Evolutionary conservation across 2,888 invertebrate genomes (phyloP), one percentile per base, ranked within the genome.

Genomic region (Drosophila mulleri): DNA sequence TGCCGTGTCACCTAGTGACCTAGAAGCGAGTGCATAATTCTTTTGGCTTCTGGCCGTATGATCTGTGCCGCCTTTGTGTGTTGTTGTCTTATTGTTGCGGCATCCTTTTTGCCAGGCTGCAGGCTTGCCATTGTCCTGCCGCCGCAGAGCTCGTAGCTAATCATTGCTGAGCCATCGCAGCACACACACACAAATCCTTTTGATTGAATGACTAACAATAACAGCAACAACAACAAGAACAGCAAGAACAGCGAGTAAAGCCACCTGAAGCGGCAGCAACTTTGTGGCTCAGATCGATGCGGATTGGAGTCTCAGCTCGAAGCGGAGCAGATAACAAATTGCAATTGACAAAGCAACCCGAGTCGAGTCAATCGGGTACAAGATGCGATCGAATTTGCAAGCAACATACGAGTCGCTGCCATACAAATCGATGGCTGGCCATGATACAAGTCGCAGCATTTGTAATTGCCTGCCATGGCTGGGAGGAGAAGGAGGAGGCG

Each of bases 351-450:
- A 91, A 90, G 85, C 81, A 87, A 83, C 67, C 74, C 72, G 73
- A 81, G 80, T 78, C 69, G 69, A 76, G 68, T 76, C 70, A 74
- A 79, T 67, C 72, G 60, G 76, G n/a, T 41, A 91, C 90, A 86
- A 89, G 91, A 91, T 91, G 88, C 90, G 83, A 91, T 91, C 86
- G 86, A 90, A 91, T 91, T 91, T 87, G 86, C 89, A 85, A 83
- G 77, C 84, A 85, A 90, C 73, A 82, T 79, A 76, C 81, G 71
- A 73, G 69, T 75, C 67, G 80, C 67, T 70, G 70, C 75, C 67
- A 82, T 83, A 75, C 82, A 84, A 90, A 91, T 90, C 90, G 91
- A 91, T 91, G 84, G 88, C 80, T 85, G 79, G 80, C 79, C 78
- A 82, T 85, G 91, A 91, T 91, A 91, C 91, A 90, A 88, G 88